Evolutionary conservation across 2,888 invertebrate genomes (phyloP), one percentile per base, ranked within the genome.

Genomic region (Drosophila cracens): DNA sequence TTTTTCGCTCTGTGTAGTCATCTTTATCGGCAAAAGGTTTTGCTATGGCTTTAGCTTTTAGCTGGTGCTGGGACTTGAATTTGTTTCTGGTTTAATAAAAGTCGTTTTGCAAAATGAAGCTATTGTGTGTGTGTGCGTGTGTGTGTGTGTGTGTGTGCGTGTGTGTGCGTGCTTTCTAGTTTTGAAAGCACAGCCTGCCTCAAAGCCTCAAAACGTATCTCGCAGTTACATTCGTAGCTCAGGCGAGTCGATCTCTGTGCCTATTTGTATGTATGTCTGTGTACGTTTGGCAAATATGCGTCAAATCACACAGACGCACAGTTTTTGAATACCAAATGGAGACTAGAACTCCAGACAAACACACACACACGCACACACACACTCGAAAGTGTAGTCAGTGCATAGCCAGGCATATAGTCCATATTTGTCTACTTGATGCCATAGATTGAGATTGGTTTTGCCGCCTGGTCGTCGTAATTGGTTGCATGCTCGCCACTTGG

Each of bases 311-410:
- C 81, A 81, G 83, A 88, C 84, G 87, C 85, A 88, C 87, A 85
- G 89, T 87, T 88, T 88, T 84, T 85, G 87, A 89, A 89, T 88
- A 87, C 87, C 83, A 88, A 88, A 89, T 85, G 72, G 74, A 85
- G 83, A 77, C 70, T 76, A 68, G 62, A 74, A 58, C 33, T 58
- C 27, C 46, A 46, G 16, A 48, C 40, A 70, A 56, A 51, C 43
- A 60, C 52, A 56, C 62, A 69, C 38, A 29, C n/a, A 56, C 46
- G 57, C n/a, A 52, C 48, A 46, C 57, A 63, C 56, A 46, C 25
- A 46, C 46, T 46, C 8, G 62, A 34, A 46, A 54, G 33, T 49
- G 38, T 59, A 71, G 65, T 66, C 49, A 40, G 48, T 77, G 71
- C 72, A 70, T 81, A 58, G 74, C 67, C 25, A 25, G 34, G 53